Conservation (phyloP, 2,888 invertebrate species). For the Fragum sueziense region DNA sequence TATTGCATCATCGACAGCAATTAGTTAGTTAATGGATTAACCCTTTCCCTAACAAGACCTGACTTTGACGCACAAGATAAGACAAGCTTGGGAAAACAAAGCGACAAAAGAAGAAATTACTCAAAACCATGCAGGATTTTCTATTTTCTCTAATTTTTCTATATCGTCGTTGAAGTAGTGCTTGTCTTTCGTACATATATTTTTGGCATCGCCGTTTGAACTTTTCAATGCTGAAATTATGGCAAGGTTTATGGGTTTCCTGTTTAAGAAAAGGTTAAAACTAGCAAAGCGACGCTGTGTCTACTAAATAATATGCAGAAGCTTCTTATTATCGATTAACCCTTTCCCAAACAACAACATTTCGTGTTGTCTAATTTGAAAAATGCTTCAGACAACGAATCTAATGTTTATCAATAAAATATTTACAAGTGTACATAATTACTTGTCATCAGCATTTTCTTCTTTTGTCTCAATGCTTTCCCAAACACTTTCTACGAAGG, state of each 20-base stretch:
- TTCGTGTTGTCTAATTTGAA: background rate
- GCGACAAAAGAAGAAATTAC: background rate
- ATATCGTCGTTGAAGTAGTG: too few species aligned
- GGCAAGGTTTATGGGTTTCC: background rate
- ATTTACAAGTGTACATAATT: too few species aligned
- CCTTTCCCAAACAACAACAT: background rate
- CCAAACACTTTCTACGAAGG: too few species aligned
- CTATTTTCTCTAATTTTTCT: too few species aligned
- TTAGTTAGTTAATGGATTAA: background rate
- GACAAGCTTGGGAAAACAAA: background rate
- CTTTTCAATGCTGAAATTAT: background rate
- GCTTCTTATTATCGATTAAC: background rate
- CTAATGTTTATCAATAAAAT: too few species aligned
- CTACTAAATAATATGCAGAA: background rate
- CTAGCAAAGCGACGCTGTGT: background rate
- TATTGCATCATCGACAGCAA: background rate
- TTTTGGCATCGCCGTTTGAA: too few species aligned
- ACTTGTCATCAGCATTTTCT: too few species aligned
- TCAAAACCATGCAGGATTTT: too few species aligned
- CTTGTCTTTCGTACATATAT: too few species aligned
- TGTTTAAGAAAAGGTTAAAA: background rate
- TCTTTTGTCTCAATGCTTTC: too few species aligned
- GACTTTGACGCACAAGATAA: background rate
- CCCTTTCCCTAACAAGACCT: too few species aligned
- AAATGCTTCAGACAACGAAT: too few species aligned